Evolutionary conservation across 2,888 invertebrate genomes (phyloP).

Genomic region (Leptogaster cylindrica): DNA sequence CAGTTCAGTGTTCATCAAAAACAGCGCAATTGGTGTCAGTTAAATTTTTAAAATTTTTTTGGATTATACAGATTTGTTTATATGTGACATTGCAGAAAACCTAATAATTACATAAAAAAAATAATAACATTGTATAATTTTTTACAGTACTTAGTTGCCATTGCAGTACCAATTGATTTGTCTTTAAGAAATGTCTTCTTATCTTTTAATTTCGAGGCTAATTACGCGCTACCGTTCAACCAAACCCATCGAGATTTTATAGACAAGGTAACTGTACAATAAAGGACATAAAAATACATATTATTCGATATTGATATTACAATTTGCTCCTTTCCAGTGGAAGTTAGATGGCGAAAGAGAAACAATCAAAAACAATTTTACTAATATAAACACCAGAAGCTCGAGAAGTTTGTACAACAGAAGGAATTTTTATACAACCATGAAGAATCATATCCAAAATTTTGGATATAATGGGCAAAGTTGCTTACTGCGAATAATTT

Average conservation of each 20-base stretch:
- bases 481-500: conserved; percentile 8
- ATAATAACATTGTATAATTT: neutral
- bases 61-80: neutral
- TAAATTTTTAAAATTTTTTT: neutral
- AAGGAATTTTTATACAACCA: neutral
- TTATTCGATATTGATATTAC: neutral
- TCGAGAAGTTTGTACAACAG: conserved; percentile 8
- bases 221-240: conserved; percentile 21
- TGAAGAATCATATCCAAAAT: neutral
- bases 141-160: conserved; percentile 17
- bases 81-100: neutral
- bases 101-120: neutral
- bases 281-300: too few species aligned
- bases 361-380: conserved; percentile 2
- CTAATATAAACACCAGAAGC: conserved; percentile 3
- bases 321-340: neutral
- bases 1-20: conserved; percentile 1
- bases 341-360: conserved; percentile 8
- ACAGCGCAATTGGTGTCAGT: neutral
- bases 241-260: conserved; percentile 21
- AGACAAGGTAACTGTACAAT: conserved; percentile 2
- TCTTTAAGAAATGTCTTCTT: conserved; percentile 7
- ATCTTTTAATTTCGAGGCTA: conserved; percentile 31
- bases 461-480: neutral
- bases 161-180: conserved; percentile 17